phyloP scores from a whole-genome alignment of 2,888 invertebrate species.

The Entomobrya multifasciata region DNA sequence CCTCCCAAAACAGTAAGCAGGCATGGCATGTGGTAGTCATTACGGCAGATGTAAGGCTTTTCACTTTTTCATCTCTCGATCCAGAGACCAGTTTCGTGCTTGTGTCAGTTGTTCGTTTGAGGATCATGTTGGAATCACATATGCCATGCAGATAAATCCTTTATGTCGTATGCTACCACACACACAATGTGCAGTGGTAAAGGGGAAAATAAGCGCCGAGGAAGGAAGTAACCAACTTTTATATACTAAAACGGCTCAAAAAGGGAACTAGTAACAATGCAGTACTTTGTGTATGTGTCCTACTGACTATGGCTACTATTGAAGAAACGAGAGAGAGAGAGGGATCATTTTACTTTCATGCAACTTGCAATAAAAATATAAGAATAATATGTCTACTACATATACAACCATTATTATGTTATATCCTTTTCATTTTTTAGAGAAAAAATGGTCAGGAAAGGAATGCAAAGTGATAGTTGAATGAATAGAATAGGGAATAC shows the following conservation, averaged over 20 bases:
- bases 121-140: not conserved
- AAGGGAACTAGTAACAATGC: not conserved
- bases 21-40: not conserved
- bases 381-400: no score
- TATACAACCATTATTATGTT: no score
- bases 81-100: not conserved
- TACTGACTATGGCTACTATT: not conserved
- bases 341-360: not conserved
- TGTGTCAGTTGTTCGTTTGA: not conserved
- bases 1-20: not conserved
- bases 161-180: not conserved
- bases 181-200: not conserved
- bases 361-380: no score
- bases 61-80: constrained; percentile 17
- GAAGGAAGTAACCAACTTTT: constrained; percentile 56
- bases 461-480: not conserved
- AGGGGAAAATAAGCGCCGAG: not conserved
- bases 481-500: not conserved
- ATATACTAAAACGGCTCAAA: constrained; percentile 31
- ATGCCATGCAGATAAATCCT: not conserved
- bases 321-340: not conserved
- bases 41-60: constrained; percentile 37
- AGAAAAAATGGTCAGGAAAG: not conserved
- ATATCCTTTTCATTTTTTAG: no score
- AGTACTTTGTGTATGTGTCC: not conserved